Evolutionary conservation across 2,113 vertebrate genomes (phyloP).

Genomic region (Grammomys surdaster): DNA sequence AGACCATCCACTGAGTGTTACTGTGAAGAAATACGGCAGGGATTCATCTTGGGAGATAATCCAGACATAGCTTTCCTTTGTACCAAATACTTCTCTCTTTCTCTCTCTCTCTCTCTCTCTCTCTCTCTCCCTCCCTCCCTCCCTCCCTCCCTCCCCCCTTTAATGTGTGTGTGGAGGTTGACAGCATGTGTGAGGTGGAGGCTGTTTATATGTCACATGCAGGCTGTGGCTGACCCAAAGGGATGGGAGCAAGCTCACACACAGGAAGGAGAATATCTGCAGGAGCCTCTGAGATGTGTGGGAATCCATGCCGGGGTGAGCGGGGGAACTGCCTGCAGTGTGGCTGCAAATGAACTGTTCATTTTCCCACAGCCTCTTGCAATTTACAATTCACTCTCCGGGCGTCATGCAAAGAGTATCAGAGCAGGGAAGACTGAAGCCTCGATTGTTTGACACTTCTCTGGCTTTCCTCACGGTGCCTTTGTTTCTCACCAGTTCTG

Average conservation of each 20-base stretch:
- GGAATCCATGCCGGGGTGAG: neutral
- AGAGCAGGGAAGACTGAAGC: neutral
- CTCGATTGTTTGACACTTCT: neutral
- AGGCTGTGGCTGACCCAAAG: no score
- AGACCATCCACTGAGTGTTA: neutral
- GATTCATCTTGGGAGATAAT: neutral
- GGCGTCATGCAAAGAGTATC: neutral
- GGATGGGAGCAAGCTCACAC: neutral
- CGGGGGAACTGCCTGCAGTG: neutral
- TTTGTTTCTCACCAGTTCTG: neutral
- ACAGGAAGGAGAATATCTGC: fast-evolving
- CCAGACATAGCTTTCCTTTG: neutral
- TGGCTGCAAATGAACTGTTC: neutral
- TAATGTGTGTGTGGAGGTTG: no score
- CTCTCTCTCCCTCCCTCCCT: no score
- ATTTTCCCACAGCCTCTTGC: neutral
- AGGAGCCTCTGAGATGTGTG: neutral
- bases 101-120: neutral
- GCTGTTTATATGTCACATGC: fast-evolving
- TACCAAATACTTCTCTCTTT: neutral
- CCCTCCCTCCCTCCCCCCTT: no score
- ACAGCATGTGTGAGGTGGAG: neutral
- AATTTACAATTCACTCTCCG: neutral
- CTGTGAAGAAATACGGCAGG: neutral
- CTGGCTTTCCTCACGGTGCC: neutral